A percentile compares a stretch with the other conserved stretches of the same genome.
Evolutionary conservation across 2,797 vertebrate species (phyloP).

Genomic region (Hafferia zeledoni): DNA sequence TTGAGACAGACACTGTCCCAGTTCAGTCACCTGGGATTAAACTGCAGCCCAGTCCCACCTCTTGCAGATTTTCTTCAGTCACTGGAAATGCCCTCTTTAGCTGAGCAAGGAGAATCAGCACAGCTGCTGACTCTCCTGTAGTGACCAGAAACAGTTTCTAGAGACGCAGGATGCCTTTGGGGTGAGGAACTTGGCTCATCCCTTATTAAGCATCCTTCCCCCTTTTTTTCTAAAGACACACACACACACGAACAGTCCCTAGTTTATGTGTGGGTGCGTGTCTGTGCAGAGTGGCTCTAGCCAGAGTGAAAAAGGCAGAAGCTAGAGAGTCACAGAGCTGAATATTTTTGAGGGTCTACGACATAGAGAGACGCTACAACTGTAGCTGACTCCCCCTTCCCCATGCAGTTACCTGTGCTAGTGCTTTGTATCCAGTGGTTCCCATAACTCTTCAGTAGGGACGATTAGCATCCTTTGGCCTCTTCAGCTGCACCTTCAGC

Average conservation of each 20-base stretch:
- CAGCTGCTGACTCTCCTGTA: background rate
- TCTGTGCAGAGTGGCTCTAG: slow-evolving; percentile 16
- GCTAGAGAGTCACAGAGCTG: slow-evolving; percentile 27
- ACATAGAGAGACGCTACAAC: slow-evolving; percentile 44
- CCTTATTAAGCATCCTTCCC: slow-evolving; percentile 12
- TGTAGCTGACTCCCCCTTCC: slow-evolving; percentile 25
- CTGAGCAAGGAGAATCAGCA: background rate
- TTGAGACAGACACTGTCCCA: slow-evolving; percentile 27
- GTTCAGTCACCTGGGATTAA: slow-evolving; percentile 9
- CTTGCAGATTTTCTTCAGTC: background rate
- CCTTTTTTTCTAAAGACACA: background rate
- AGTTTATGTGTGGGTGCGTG: background rate
- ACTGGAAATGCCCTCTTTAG: background rate
- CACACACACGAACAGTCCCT: background rate
- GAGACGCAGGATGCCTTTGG: background rate
- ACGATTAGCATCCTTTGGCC: slow-evolving; percentile 98
- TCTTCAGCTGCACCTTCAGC: slow-evolving; percentile 99
- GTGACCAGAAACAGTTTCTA: background rate
- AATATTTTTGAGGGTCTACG: slow-evolving; percentile 39
- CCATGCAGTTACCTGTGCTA: slow-evolving; percentile 82
- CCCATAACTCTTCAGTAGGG: slow-evolving; percentile 88
- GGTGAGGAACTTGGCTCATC: background rate
- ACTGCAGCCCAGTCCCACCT: background rate
- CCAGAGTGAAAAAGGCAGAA: slow-evolving; percentile 51
- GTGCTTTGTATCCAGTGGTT: slow-evolving; percentile 80